Base-by-base conservation (phyloP, 2,113 vertebrate species). In the Carlito syrichta region DNA sequence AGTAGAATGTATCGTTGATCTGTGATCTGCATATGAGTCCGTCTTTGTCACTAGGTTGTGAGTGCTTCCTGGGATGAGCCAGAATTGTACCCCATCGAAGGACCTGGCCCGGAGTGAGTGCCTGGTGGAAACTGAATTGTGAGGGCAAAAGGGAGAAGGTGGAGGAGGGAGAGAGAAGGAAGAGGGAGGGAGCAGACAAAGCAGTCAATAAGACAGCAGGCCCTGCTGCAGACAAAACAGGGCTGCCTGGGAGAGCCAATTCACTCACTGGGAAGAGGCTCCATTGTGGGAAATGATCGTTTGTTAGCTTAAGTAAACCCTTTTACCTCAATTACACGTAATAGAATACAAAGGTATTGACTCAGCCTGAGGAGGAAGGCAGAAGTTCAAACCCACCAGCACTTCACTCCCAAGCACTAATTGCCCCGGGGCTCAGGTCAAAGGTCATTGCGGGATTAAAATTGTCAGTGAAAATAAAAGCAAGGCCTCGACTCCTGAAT, bases 341-440 rank as follows among this genome's bases (percentile, higher is more conserved):
- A 90, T 23, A 25, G 89, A 82, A 95, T 86, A 93, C 95, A 95
- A 88, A 93, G 86, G 83, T 56, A 91, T 50, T 97, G 93, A 92
- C 92, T 84, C 43, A 77, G 87, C 45, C 50, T 3, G 43, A 56
- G 56, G 40, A 79, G 58, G 77, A 66, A 91, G 68, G 62, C 91
- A 73, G 84, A 84, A 69, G 86, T 77, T 96, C 94, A 91, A 93
- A 85, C 89, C 71, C 62, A 82, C 58, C 89, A 45, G 81, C 62
- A n/a, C 93, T 90, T 56, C 58, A n/a, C 48, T 22, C 63, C 81
- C 43, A n/a, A 43, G 40, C 76, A 77, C 96, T 97, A 95, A 97
- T 97, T 95, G 68, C 90, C 84, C 77, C 9, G 1, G 73, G 83
- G 94, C 66, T 35, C 63, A 82, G 96, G 97, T 96, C 97, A 97